phyloP scores from a whole-genome alignment of 2,113 vertebrate species.

The Gallinago undulata region DNA sequence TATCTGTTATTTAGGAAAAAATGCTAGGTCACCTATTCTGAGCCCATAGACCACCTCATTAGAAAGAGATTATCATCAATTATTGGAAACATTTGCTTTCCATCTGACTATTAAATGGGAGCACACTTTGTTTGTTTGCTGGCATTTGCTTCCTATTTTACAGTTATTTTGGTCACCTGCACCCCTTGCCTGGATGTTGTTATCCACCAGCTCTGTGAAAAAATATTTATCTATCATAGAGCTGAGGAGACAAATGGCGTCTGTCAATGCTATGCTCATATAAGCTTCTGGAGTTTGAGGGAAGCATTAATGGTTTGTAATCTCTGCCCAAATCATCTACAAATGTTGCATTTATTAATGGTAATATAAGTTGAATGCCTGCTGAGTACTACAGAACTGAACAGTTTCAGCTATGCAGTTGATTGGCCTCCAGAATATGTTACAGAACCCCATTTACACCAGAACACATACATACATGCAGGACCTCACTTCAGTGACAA shows the following conservation, averaged over 20 bases:
- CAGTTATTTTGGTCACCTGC: not conserved
- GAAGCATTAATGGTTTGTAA: not conserved
- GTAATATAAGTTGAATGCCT: not conserved
- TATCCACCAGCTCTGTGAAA: not conserved
- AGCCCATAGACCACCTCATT: not conserved
- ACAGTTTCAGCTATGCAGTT: not conserved
- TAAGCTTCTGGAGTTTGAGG: not conserved
- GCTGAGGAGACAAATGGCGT: not conserved
- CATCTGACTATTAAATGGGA: not conserved
- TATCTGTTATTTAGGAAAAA: conserved; percentile 18
- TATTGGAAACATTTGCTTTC: not conserved
- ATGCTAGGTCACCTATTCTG: not conserved
- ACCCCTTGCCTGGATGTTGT: not conserved
- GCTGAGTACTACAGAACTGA: not conserved
- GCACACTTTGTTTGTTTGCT: not conserved
- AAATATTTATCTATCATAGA: not conserved
- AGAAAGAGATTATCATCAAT: conserved; percentile 38
- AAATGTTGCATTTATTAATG: not conserved
- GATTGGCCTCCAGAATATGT: not conserved
- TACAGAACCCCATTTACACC: not conserved
- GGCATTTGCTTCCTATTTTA: not conserved
- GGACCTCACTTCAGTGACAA: not conserved
- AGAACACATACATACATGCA: not conserved
- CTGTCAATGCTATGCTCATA: not conserved
- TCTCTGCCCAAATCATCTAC: not conserved